Evolutionary conservation across 92 coral and sea anemone genomes (phyloP).

Genomic region (Bergia puertoricense): DNA sequence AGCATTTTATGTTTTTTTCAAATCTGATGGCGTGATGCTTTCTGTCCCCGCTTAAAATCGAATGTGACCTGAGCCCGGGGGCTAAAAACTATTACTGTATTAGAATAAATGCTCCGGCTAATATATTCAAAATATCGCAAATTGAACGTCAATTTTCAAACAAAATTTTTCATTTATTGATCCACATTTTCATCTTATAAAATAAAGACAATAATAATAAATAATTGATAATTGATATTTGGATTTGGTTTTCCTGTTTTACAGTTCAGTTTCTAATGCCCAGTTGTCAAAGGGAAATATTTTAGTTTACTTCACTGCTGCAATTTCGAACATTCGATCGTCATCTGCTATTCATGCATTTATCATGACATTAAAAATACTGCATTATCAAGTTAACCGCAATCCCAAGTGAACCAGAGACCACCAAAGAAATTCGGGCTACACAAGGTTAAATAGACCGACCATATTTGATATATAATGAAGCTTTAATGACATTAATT

Average conservation of each 20-base stretch:
- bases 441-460: background rate
- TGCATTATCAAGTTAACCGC: background rate
- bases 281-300: too few species aligned
- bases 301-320: too few species aligned
- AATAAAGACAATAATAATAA: too few species aligned
- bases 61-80: background rate
- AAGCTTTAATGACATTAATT: background rate
- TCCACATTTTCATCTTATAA: background rate
- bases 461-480: background rate
- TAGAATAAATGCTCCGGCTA: background rate
- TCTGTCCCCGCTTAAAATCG: background rate
- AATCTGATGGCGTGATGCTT: too few species aligned
- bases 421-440: conserved; percentile 9
- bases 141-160: too few species aligned
- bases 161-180: background rate
- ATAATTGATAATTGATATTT: too few species aligned
- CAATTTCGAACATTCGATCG: too few species aligned
- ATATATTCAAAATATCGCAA: background rate
- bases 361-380: background rate
- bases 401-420: background rate
- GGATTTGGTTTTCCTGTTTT: too few species aligned
- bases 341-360: background rate
- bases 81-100: background rate
- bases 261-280: too few species aligned
- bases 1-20: too few species aligned